Percentiles rank a stretch among this genome's conserved stretches.
phyloP scores from a whole-genome alignment of 1,140 invertebrate species.

The Papilio dardanus region DNA sequence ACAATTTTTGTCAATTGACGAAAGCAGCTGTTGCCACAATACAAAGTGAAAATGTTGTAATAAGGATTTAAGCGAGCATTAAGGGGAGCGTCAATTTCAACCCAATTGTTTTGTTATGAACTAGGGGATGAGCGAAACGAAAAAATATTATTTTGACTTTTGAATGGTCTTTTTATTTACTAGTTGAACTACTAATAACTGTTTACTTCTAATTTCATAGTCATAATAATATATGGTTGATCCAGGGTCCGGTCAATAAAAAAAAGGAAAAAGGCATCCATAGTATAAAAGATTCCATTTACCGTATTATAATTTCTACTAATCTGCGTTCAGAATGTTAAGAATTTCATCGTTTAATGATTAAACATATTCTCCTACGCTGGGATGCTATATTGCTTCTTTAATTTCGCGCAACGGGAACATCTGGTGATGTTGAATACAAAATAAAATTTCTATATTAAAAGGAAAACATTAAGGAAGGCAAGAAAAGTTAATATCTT shows the following conservation, averaged over 20 bases:
- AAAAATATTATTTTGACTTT: neutral
- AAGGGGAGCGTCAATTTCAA: constrained; percentile 24
- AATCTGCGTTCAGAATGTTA: neutral
- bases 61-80: constrained; percentile 16
- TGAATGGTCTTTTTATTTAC: neutral
- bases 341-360: neutral
- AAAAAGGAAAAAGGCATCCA: neutral
- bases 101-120: constrained; percentile 27
- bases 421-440: constrained; percentile 6
- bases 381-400: neutral
- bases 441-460: constrained; percentile 5
- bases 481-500: neutral
- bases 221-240: no score
- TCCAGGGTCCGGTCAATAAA: no score
- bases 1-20: constrained; percentile 17
- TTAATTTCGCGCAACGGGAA: constrained; percentile 14
- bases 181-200: neutral
- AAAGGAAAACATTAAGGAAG: neutral
- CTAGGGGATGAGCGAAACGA: neutral
- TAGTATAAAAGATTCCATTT: neutral
- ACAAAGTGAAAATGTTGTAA: constrained; percentile 24
- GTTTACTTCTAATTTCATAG: no score
- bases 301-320: neutral
- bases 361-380: constrained; percentile 5
- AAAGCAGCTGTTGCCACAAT: constrained; percentile 20